Conservation (phyloP, 2,888 invertebrate genomes). For the Ornithoptera priamus region DNA sequence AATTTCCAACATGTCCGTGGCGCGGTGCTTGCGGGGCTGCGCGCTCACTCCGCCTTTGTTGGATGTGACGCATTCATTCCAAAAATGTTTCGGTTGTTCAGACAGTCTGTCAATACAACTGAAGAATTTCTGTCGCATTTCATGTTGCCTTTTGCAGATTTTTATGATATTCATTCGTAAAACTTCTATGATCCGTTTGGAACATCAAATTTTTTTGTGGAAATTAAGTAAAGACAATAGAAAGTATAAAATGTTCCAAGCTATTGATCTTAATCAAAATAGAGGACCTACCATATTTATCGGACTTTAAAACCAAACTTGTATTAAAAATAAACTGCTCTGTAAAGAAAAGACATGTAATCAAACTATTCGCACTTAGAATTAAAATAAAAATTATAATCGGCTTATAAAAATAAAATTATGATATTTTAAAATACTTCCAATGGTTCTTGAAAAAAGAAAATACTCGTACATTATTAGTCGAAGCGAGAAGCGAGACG, state of each 20-base stretch:
- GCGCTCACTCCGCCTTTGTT: conserved; percentile 52
- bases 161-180: conserved; percentile 6
- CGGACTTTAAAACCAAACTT: no score
- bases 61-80: conserved; percentile 54
- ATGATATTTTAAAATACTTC: no score
- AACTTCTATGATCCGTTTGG: conserved; percentile 2
- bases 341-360: no score
- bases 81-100: conserved; percentile 57
- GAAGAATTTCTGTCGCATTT: conserved; percentile 25
- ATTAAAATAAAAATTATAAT: no score
- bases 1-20: conserved; percentile 43
- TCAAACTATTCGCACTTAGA: no score
- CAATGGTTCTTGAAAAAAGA: no score
- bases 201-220: background rate
- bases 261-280: background rate
- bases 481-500: no score
- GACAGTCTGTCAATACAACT: conserved; percentile 39
- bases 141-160: conserved; percentile 14
- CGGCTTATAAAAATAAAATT: no score
- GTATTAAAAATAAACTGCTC: no score
- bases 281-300: background rate
- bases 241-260: background rate
- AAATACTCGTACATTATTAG: no score
- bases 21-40: conserved; percentile 39
- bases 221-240: background rate